Base-by-base conservation (phyloP, 92 coral and sea anemone species). In the Blastomussa wellsi region DNA sequence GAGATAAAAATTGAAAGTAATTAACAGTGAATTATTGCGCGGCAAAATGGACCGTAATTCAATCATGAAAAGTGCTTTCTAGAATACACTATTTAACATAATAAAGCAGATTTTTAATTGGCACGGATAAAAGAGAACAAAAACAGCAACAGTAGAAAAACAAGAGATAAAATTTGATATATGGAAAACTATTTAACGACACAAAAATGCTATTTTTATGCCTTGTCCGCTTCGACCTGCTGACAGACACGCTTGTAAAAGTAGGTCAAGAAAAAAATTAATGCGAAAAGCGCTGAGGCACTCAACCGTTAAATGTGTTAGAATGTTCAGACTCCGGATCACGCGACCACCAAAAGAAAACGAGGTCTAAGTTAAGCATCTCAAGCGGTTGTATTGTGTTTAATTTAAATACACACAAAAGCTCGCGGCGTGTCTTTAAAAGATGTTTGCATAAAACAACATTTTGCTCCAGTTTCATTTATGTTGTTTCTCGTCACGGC, bases 401-500 rank as follows among this genome's bases (percentile, higher is more conserved):
- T 82, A 53, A 51, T 70, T 70, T 48, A 81, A 52, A 24, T 7
- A 41, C 8, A 68, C 66, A 81, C 85, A 81, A 81, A 66, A 53
- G 69, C 86, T 22, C 71, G 44, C 67, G 47, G 85, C 78, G 77
- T 80, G 76, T 47, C 47, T 69, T 36, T 31, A 28, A 80, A 49
- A n/a, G 16, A 31, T 82, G 86, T 82, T 82, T 71, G 77, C 78
- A 82, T 72, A 51, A 72, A 82, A 82, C 24, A 82, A 35, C 48
- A 52, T 52, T 72, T 32, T 37, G 78, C 47, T 13, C 37, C 31
- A 70, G 70, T 14, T 35, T 82, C 68, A n/a, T 70, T 59, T 26
- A 7, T 51, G 62, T 72, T 29, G 14, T 42, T 64, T 52, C 13
- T 32, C 49, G 31, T 38, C 76, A 39, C 41, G n/a, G 75, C 19